Conservation (phyloP, 2,797 vertebrate genomes). For the Triplophysa yarkandensis region DNA sequence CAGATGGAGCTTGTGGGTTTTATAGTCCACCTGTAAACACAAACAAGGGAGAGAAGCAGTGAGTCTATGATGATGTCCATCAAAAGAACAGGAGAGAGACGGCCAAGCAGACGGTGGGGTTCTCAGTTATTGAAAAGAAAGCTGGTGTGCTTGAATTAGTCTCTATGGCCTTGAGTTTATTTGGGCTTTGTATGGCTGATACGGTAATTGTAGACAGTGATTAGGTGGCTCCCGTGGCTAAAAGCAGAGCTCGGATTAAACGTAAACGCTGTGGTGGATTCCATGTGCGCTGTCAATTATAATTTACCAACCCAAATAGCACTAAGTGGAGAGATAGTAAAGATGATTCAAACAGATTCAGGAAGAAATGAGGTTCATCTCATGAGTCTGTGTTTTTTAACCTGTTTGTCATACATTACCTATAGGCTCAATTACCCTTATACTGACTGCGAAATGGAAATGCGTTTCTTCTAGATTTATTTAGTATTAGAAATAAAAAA, state of each 20-base stretch:
- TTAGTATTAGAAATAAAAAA: background rate
- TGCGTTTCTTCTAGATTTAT: background rate
- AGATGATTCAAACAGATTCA: background rate
- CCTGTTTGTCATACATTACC: background rate
- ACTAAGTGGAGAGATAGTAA: constrained; percentile 13
- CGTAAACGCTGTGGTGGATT: constrained; percentile 16
- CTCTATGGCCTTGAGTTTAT: constrained; percentile 36
- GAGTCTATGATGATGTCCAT: constrained; percentile 39
- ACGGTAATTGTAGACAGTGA: constrained; percentile 32
- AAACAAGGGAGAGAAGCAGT: constrained; percentile 17
- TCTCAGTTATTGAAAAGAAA: constrained; percentile 32
- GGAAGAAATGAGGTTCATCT: constrained; percentile 9
- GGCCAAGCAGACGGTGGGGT: background rate
- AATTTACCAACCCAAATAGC: constrained; percentile 28
- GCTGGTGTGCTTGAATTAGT: constrained; percentile 34
- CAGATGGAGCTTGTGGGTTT: constrained; percentile 26
- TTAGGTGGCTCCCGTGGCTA: constrained; percentile 20
- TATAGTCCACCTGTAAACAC: constrained; percentile 37
- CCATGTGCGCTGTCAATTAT: constrained; percentile 31
- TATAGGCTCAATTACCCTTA: background rate
- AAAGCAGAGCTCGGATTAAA: constrained; percentile 34
- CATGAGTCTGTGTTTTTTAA: background rate
- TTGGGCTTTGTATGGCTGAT: constrained; percentile 28
- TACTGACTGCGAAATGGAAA: background rate
- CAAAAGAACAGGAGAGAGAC: background rate